Evolutionary conservation across 2,888 invertebrate species (phyloP).

Genomic region (Erannis defoliaria): DNA sequence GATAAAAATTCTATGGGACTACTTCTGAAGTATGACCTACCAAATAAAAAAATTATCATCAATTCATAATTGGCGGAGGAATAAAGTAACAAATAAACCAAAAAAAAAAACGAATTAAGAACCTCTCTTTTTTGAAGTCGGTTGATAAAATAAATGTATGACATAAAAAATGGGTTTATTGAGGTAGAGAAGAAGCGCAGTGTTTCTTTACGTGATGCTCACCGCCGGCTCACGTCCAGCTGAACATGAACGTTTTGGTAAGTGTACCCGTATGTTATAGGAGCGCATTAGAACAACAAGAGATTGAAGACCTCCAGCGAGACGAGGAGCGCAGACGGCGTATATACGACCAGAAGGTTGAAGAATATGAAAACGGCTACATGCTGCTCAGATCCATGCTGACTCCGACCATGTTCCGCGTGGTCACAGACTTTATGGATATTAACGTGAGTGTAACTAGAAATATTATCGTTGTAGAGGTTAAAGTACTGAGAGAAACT

Average conservation of each 20-base stretch:
- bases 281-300: constrained; percentile 52
- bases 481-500: no score
- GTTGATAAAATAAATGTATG: no score
- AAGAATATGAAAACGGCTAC: constrained; percentile 48
- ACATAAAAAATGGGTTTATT: no score
- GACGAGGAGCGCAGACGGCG: constrained; percentile 55
- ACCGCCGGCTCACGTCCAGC: not conserved
- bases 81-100: no score
- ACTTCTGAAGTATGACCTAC: no score
- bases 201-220: not conserved
- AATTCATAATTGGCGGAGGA: no score
- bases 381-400: constrained; percentile 14
- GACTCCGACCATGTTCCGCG: constrained; percentile 15
- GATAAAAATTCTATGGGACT: no score
- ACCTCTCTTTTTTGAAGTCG: no score
- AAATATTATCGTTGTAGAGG: no score
- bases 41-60: no score
- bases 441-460: constrained; percentile 17
- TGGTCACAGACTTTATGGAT: constrained; percentile 23
- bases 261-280: constrained; percentile 50
- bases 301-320: constrained; percentile 53
- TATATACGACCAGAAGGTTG: constrained; percentile 52
- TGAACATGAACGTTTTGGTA: not conserved
- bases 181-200: no score
- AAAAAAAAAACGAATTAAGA: no score